Evolutionary conservation across 2,113 vertebrate species (phyloP).

Genomic region (Aviceda subcristata): DNA sequence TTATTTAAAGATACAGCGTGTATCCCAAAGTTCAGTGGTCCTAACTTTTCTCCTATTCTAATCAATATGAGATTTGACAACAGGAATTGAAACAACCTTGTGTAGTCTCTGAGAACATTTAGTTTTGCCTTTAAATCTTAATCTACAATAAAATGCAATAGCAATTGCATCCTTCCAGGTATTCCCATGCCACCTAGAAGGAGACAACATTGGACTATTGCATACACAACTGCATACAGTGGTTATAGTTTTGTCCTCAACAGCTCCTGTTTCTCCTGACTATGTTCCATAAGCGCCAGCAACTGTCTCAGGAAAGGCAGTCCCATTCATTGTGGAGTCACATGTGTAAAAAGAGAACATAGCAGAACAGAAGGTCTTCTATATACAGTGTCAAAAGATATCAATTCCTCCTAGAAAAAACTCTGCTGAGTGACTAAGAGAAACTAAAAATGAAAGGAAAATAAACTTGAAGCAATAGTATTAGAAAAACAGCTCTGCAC

Average conservation of each 20-base stretch:
- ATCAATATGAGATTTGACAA: not conserved
- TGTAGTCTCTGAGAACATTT: not conserved
- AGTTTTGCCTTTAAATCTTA: not conserved
- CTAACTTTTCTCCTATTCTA: not conserved
- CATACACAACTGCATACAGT: not conserved
- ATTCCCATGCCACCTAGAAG: not conserved
- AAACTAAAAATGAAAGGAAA: not conserved
- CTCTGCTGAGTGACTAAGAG: not conserved
- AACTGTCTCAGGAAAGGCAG: not conserved
- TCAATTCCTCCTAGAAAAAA: not conserved
- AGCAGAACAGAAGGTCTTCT: not conserved
- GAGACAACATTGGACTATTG: not conserved
- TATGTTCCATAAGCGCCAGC: not conserved
- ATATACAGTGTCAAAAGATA: not conserved
- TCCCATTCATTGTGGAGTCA: not conserved
- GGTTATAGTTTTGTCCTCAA: not conserved
- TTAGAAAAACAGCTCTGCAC: not conserved
- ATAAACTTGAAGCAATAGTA: not conserved
- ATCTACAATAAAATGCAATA: not conserved
- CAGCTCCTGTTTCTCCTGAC: not conserved
- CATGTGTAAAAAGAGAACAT: not conserved
- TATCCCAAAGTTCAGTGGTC: not conserved
- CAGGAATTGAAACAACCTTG: not conserved
- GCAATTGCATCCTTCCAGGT: not conserved
- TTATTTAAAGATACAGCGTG: not conserved